Evolutionary conservation across 1,140 invertebrate species (phyloP).

Genomic region (Lutraria rhynchaena): DNA sequence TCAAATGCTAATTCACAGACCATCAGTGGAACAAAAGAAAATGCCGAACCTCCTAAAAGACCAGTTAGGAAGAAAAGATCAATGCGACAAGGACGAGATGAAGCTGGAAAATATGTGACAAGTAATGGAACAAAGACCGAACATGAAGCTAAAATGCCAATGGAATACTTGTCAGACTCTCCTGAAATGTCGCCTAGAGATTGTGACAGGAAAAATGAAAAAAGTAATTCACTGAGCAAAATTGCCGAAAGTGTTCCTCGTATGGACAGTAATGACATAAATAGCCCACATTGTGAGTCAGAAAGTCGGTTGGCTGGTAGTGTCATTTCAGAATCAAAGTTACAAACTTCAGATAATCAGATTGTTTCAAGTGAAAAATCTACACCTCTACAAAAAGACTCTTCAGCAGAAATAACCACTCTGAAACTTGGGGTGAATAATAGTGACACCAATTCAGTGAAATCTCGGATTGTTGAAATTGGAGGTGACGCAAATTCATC

Average conservation of each 20-base stretch:
- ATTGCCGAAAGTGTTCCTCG: neutral
- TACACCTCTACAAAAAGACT: conserved; percentile 6
- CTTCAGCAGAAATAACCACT: conserved; percentile 3
- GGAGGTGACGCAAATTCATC: neutral
- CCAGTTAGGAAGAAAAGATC: conserved; percentile 54
- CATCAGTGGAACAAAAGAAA: neutral
- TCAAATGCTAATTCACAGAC: neutral
- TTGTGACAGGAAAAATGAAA: neutral
- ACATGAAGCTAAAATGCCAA: conserved; percentile 20
- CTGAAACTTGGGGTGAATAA: conserved; percentile 13
- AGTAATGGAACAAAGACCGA: conserved; percentile 5
- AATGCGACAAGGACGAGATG: conserved; percentile 16
- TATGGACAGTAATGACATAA: neutral
- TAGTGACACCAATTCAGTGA: neutral
- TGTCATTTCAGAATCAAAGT: neutral
- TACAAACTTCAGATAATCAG: neutral
- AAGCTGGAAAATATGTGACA: conserved; percentile 3
- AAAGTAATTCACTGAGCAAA: neutral
- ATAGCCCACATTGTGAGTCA: neutral
- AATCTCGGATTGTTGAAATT: conserved; percentile 21
- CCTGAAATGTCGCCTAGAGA: conserved; percentile 65
- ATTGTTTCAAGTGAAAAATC: conserved; percentile 9
- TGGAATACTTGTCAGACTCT: conserved; percentile 60
- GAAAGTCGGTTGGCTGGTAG: neutral
- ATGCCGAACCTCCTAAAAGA: conserved; percentile 38